Evolutionary conservation across 2,113 vertebrate genomes (phyloP).

Genomic region (Noctilio leporinus): DNA sequence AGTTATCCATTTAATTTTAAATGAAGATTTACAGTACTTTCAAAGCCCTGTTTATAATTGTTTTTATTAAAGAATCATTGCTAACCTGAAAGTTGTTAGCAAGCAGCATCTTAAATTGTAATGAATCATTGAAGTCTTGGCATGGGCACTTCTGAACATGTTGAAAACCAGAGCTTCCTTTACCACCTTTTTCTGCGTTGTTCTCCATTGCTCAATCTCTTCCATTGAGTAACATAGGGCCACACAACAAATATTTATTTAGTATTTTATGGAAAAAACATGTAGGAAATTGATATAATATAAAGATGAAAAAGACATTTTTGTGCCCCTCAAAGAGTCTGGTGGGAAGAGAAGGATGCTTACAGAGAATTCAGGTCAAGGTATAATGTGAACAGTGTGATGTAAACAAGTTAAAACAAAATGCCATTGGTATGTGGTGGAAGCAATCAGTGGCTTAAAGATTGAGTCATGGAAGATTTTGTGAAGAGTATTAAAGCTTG

Average conservation of each 20-base stretch:
- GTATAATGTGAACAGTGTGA: background rate
- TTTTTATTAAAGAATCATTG: background rate
- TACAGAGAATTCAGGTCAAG: background rate
- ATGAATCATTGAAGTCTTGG: background rate
- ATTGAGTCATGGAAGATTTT: background rate
- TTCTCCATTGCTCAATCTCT: background rate
- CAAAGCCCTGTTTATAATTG: background rate
- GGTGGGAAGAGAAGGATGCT: background rate
- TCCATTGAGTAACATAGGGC: background rate
- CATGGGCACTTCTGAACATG: background rate
- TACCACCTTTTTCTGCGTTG: background rate
- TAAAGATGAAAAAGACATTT: background rate
- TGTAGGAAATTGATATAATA: background rate
- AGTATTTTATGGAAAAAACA: background rate
- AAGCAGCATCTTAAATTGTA: background rate
- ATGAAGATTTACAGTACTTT: slow-evolving; percentile 9
- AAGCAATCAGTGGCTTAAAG: background rate
- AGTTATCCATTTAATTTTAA: slow-evolving; percentile 3
- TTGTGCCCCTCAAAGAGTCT: background rate
- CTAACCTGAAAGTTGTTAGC: background rate
- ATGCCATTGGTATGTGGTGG: background rate
- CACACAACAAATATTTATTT: background rate
- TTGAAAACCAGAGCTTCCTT: background rate
- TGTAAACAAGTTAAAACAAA: background rate
- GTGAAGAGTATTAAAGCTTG: background rate